Conservation (phyloP, 2,888 invertebrate genomes). For the Agrilus biguttatus region DNA sequence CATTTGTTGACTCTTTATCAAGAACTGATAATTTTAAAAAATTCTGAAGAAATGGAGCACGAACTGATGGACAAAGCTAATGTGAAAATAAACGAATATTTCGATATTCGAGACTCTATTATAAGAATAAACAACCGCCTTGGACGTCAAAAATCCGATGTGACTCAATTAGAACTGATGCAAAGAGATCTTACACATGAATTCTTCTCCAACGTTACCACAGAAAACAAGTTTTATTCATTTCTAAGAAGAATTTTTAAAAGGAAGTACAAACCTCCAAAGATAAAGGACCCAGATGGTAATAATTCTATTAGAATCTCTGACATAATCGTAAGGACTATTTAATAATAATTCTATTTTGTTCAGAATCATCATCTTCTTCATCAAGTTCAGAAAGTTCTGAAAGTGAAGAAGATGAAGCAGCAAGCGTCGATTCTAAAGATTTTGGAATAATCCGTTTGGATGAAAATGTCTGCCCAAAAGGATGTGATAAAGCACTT, state of each 20-base stretch:
- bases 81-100: constrained; percentile 24
- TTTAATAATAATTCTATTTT: constrained; percentile 17
- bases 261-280: constrained; percentile 64
- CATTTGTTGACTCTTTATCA: constrained; percentile 54
- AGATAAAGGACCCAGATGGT: constrained; percentile 39
- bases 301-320: constrained; percentile 7
- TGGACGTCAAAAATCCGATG: constrained; percentile 32
- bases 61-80: constrained; percentile 35
- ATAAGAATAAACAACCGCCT: constrained; percentile 36
- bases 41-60: constrained; percentile 58
- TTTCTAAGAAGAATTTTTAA: constrained; percentile 70
- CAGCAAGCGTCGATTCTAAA: constrained; percentile 45
- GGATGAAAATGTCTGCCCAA: constrained; percentile 58
- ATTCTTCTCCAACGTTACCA: constrained; percentile 40
- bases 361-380: constrained; percentile 22
- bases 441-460: constrained; percentile 51
- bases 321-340: neutral
- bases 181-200: constrained; percentile 35
- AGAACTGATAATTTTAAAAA: constrained; percentile 58
- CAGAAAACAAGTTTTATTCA: constrained; percentile 61
- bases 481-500: constrained; percentile 51
- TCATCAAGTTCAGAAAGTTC: constrained; percentile 40
- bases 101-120: constrained; percentile 38
- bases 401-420: constrained; percentile 42
- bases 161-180: constrained; percentile 32